Conservation (phyloP, 2,113 vertebrate genomes). For the Chroicocephalus ridibundus region DNA sequence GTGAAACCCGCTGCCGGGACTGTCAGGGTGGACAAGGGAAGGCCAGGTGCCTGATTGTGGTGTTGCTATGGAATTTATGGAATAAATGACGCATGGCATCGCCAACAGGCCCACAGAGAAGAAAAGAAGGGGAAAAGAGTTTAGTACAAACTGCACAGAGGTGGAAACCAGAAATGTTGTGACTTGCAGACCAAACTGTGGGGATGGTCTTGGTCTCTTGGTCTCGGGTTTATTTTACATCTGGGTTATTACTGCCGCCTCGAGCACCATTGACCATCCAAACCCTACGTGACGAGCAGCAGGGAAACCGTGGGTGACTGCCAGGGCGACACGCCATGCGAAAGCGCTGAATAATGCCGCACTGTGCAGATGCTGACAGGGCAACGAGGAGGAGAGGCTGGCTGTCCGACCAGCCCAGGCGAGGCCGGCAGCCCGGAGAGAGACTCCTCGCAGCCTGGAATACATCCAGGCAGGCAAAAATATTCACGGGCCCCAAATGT, state of each 20-base stretch:
- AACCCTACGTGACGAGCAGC: slow-evolving; percentile 34
- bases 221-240: neutral
- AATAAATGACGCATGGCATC: neutral
- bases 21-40: neutral
- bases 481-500: neutral
- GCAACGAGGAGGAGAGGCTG: neutral
- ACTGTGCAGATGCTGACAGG: slow-evolving; percentile 19
- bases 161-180: neutral
- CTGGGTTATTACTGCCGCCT: neutral
- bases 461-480: neutral
- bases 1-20: neutral
- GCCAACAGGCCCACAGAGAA: neutral
- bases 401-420: slow-evolving; percentile 10
- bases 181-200: neutral
- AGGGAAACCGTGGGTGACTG: slow-evolving; percentile 16
- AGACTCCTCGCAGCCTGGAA: neutral
- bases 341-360: slow-evolving; percentile 13
- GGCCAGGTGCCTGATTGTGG: rapidly evolving
- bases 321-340: neutral
- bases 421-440: neutral
- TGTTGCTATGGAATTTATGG: neutral
- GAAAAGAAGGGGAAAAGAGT: neutral
- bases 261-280: neutral
- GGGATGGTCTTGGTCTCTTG: neutral
- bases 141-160: neutral